Conservation (phyloP, 2,797 vertebrate species). For the Alfaro cultratus region DNA sequence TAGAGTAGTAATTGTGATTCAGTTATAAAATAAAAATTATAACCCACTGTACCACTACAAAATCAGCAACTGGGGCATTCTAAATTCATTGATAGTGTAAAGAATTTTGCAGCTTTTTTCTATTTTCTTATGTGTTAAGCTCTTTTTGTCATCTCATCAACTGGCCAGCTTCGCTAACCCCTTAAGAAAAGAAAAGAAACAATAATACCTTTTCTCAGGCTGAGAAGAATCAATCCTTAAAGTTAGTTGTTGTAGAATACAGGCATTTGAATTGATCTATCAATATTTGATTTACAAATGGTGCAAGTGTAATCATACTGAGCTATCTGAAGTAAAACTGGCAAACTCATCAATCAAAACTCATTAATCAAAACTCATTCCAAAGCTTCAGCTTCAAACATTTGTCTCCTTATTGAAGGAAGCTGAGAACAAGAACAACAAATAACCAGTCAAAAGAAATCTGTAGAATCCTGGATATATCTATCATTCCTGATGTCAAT, state of each 20-base stretch:
- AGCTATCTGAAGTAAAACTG: neutral
- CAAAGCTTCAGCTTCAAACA: neutral
- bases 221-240: neutral
- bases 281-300: neutral
- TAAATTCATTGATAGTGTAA: neutral
- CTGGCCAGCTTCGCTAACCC: neutral
- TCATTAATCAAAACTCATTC: neutral
- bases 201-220: neutral
- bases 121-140: neutral
- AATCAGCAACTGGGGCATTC: neutral
- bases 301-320: neutral
- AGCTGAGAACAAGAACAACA: neutral
- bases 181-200: neutral
- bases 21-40: neutral
- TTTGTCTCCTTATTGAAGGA: neutral
- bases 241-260: neutral
- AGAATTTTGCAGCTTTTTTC: neutral
- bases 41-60: neutral
- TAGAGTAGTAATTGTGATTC: neutral
- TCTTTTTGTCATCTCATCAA: neutral
- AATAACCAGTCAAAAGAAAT: neutral
- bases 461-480: neutral
- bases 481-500: constrained; percentile 15
- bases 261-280: neutral
- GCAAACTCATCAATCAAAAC: too few relatives aligned